Evolutionary conservation across 1,140 invertebrate genomes (phyloP), one percentile per base, ranked within the genome.

Genomic region (Drosophila yakuba): DNA sequence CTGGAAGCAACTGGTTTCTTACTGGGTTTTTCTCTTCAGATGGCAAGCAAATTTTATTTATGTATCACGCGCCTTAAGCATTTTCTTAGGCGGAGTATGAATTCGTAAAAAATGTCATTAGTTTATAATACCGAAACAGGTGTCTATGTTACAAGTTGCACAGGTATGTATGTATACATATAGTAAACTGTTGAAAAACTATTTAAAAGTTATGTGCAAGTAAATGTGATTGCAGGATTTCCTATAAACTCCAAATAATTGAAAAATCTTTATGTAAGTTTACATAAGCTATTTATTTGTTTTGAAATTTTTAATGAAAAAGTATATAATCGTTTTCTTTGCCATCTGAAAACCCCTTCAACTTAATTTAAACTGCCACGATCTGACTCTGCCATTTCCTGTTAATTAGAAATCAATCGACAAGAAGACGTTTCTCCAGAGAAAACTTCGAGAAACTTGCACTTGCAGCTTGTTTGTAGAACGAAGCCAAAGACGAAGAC

Each of bases 401-500:
- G 57, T 54, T 75, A 68, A 78, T 88, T 72, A 62, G 82, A 83
- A 88, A 88, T 88, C 79, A 88, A 88, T 86, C 83, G 64, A 80
- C 68, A 59, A 54, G 60, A 36, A 67, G 52, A 41, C 62, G 57
- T 64, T 75, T 76, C 73, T 76, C 17, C 8, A 68, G 74, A 77
- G 74, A 77, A 77, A 77, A 60, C 56, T 48, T n/a, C 36, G 39
- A 39, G 54, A 47, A 58, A 56, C 54, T 66, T 62, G 73, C 58
- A 75, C 51, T 47, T 44, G 56, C 52, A 57, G 11, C 50, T 68
- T 36, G 69, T 73, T 83, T 86, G 59, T 78, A 86, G 82, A 86
- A 88, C 79, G 44, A 7, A 15, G 23, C 35, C 35, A 45, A 73
- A 17, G 17, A 20, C 1, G 20, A 20, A 74, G 60, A 47, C 43